These are phyloP conservation scores for Isurus oxyrinchus DNA, from an alignment of 2,113 vertebrate genomes.

Conservation along the genomic window DNA sequence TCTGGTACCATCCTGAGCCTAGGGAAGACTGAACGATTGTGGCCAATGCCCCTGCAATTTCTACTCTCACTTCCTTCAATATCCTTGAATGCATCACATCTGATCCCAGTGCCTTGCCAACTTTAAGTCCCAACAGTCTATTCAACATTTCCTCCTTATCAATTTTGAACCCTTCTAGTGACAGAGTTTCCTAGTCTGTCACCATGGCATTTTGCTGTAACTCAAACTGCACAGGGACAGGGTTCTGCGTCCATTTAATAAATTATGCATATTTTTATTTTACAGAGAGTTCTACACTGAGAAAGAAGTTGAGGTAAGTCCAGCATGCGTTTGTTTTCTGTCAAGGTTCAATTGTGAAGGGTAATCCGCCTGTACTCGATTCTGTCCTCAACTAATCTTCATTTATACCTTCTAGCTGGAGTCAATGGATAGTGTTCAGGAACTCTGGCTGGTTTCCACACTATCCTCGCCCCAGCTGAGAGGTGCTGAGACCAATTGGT, in stretches of 20 bases:
- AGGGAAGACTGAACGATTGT: no score
- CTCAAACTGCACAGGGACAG: background rate
- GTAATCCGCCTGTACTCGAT: background rate
- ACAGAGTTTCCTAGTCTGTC: no score
- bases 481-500: background rate
- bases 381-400: background rate
- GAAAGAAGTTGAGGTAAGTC: slow-evolving; percentile 68
- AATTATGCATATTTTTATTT: slow-evolving; percentile 28
- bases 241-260: background rate
- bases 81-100: no score
- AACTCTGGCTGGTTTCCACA: background rate
- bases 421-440: background rate
- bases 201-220: background rate
- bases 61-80: no score
- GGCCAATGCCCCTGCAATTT: no score
- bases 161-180: no score
- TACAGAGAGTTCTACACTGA: slow-evolving; percentile 68
- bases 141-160: no score
- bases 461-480: background rate
- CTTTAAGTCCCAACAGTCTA: no score
- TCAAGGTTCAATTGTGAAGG: background rate
- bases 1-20: no score
- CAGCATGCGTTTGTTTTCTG: background rate
- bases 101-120: no score
- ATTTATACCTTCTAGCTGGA: background rate